Evolutionary conservation across 2,113 vertebrate genomes (phyloP).

Genomic region (human): GRCh38 chr17:55946501-55947000

Average conservation of each 20-base stretch:
- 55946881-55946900: background rate
- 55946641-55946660: background rate
- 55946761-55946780: background rate
- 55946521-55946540: background rate
- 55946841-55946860: background rate
- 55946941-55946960: background rate
- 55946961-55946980: background rate
- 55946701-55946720: background rate
- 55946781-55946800: background rate
- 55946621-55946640: background rate
- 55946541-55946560: background rate
- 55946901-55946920: too few relatives aligned
- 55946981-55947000: too few relatives aligned
- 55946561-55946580: background rate
- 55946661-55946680: background rate
- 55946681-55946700: background rate
- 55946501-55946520: background rate
- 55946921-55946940: background rate
- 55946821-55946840: too few relatives aligned
- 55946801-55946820: background rate
- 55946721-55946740: background rate
- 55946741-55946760: background rate
- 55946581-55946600: background rate
- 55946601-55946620: background rate
- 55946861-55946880: background rate